Evolutionary conservation across 1,140 invertebrate species (phyloP), one percentile per base, ranked within the genome.

Genomic region (Diabrotica undecimpunctata): DNA sequence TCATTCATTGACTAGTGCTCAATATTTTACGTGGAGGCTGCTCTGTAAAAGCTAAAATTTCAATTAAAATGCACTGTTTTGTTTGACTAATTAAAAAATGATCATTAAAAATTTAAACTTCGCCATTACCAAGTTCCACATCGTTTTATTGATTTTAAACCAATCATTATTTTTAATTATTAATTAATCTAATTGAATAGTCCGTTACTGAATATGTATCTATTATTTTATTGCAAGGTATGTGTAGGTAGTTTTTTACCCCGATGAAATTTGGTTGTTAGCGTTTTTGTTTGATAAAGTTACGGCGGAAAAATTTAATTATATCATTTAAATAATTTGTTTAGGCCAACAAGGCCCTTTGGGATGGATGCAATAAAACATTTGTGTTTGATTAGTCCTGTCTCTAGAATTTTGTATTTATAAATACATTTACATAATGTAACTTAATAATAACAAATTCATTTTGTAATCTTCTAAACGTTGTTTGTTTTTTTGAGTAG

Each of bases 111-210:
- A 62, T 62, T 55, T 62, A 62, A 53, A 62, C 35, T 62, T 35
- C 54, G 39, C 53, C 61, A 55, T 54, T 62, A 62, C 52, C 13
- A 55, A 62, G 7, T 56, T 55, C 52, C 36, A 35, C 54, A 62
- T 41, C 36, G 61, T 62, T 62, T 62, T 62, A 62, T 56, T 54
- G 61, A 62, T 55, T 56, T 62, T 41, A 35, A 11, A 54, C 61
- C 61, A 62, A 62, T 62, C 54, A 62, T 62, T 61, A 62, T 62
- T 62, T 62, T 62, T 54, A 62, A 62, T 62, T 62, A 62, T 55
- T 62, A 62, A 62, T 55, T 38, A 62, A 46, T 54, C 61, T 55
- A 62, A 62, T 62, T 62, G 61, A 56, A 62, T 54, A 55, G 53
- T 38, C 54, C 54, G 61, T 54, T 62, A 62, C 59, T 50, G 36